Evolutionary conservation across 2,888 invertebrate species (phyloP), one percentile per base, ranked within the genome.

Genomic region (Steinernema scapterisci): DNA sequence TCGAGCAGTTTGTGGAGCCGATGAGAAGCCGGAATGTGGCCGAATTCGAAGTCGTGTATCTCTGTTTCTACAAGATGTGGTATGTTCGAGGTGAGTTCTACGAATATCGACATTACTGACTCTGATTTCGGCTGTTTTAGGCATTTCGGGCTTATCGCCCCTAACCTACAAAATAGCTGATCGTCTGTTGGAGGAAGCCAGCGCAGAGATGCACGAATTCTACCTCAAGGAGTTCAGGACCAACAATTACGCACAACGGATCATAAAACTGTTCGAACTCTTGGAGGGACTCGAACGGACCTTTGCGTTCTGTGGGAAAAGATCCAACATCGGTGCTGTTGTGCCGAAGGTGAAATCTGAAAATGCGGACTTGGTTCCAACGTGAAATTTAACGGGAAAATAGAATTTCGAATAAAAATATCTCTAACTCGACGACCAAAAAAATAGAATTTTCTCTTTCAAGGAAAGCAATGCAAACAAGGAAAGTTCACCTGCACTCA

Each of bases 51-150:
- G 54, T 54, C 5, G 54, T 25, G 21, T 54, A 23, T 21, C 13
- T 54, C 11, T 54, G 54, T 25, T 25, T 54, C 23, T 54, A 19
- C 25, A 54, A 54, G 23, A 54, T 54, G 21, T 54, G 54, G 54
- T 54, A 16, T 13, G 25, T 54, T 3, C 2, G 5, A 54, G 23
- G 54, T 54, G 21, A 54, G 54, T 19, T 48, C 13, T 5, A 48
- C 3, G 2, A 16, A 7, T 48, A 19, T 13, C 9, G 38, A 38
- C 38, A 38, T 38, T 6, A 38, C 3, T 38, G 38, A 38, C n/a
- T n/a, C n/a, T n/a, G n/a, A 38, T 3, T 3, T 3, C 38, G 9
- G 38, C 5, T 6, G 13, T 16, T 27, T 6, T 19, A 63, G 63
- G n/a, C 5, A 7, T 21, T n/a, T 19, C 27, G 9, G 63, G 63